These are phyloP conservation scores for Ceratitis capitata DNA, from an alignment of 1,140 invertebrate genomes.

Conservation along the genomic window DNA sequence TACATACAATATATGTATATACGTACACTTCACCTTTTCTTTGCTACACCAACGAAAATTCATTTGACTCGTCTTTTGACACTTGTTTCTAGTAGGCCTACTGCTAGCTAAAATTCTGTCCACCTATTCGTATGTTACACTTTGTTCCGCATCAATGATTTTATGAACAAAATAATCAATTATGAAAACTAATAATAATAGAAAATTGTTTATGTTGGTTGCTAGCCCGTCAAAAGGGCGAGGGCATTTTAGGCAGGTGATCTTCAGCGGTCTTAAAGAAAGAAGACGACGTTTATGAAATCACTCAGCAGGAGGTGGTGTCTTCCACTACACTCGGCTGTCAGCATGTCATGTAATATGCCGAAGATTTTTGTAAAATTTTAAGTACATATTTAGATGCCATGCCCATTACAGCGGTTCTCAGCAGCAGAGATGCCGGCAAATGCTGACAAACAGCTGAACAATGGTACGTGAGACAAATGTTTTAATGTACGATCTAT, in stretches of 20 bases:
- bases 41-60: background rate
- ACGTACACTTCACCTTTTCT: background rate
- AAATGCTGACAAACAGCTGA: background rate
- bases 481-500: background rate
- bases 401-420: background rate
- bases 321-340: background rate
- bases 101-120: conserved; percentile 3
- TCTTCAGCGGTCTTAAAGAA: background rate
- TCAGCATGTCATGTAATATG: background rate
- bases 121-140: conserved; percentile 37
- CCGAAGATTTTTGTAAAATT: background rate
- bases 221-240: too few relatives aligned
- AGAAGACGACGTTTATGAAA: background rate
- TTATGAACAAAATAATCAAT: background rate
- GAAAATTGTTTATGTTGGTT: background rate
- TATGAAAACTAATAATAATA: background rate
- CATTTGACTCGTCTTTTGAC: background rate
- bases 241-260: background rate
- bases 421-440: background rate
- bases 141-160: conserved; percentile 35
- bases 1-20: background rate
- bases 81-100: background rate
- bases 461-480: background rate
- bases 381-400: background rate
- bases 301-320: background rate